Evolutionary conservation across 2,797 vertebrate genomes (phyloP).

Genomic region (Neosilurus hyrtlii): DNA sequence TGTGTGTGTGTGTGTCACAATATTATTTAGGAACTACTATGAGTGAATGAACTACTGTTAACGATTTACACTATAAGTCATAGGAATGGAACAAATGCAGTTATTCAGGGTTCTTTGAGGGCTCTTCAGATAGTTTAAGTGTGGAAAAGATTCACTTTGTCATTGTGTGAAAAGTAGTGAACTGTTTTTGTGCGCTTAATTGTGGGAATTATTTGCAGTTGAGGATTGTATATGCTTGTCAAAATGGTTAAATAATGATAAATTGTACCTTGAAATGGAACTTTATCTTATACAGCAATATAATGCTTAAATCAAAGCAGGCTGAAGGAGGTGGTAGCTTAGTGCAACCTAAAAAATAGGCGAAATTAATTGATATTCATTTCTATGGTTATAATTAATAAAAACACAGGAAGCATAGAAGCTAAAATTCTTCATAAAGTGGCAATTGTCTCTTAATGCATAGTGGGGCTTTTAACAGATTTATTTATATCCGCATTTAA

Average conservation of each 20-base stretch:
- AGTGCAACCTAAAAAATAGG: background rate
- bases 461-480: conserved; percentile 16
- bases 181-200: background rate
- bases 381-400: conserved; percentile 31
- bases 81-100: background rate
- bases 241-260: background rate
- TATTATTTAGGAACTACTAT: background rate
- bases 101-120: background rate
- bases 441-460: conserved; percentile 3
- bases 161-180: background rate
- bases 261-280: background rate
- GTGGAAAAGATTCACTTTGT: background rate
- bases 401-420: conserved; percentile 9
- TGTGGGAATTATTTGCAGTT: background rate
- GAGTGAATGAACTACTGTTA: too few relatives aligned
- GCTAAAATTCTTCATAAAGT: conserved; percentile 14
- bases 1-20: too few relatives aligned
- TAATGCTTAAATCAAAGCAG: background rate
- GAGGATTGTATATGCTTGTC: background rate
- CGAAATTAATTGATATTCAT: conserved; percentile 19
- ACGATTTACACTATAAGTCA: background rate
- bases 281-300: background rate
- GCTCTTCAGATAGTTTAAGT: background rate
- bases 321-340: background rate
- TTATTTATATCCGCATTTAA: conserved; percentile 17